Conservation (phyloP, 1,140 invertebrate genomes). For the Apocrypta bakeri region DNA sequence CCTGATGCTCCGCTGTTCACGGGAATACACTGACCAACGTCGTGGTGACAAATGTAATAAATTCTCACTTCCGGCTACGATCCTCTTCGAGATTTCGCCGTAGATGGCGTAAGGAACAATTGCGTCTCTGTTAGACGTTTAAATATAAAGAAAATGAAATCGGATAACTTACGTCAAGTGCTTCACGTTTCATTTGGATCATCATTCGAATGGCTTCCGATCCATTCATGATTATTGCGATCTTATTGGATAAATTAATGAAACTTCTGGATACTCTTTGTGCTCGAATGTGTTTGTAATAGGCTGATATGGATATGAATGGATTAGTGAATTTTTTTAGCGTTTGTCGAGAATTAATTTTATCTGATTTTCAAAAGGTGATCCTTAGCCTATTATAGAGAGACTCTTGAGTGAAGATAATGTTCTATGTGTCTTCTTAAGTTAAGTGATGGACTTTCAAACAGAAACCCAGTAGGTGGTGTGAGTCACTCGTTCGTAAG, state of each 20-base stretch:
- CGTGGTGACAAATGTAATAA: not conserved
- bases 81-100: not conserved
- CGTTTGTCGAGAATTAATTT: no score
- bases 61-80: not conserved
- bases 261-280: not conserved
- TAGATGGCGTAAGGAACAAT: no score
- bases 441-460: not conserved
- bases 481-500: not conserved
- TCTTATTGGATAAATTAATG: not conserved
- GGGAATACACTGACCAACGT: not conserved
- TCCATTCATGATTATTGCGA: not conserved
- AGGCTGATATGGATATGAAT: no score
- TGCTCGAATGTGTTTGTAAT: no score
- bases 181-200: not conserved
- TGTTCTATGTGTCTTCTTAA: not conserved
- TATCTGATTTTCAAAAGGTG: no score
- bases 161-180: not conserved
- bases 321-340: no score
- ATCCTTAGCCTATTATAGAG: no score
- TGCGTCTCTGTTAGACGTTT: no score
- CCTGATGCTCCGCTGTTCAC: not conserved
- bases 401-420: not conserved
- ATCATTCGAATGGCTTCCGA: slow-evolving; percentile 31
- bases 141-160: no score
- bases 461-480: slow-evolving; percentile 8